A percentile compares a stretch with the other conserved stretches of the same genome.
These are phyloP conservation scores for Pseudonaja textilis DNA, from an alignment of 2,113 vertebrate species.

Conservation along the genomic window DNA sequence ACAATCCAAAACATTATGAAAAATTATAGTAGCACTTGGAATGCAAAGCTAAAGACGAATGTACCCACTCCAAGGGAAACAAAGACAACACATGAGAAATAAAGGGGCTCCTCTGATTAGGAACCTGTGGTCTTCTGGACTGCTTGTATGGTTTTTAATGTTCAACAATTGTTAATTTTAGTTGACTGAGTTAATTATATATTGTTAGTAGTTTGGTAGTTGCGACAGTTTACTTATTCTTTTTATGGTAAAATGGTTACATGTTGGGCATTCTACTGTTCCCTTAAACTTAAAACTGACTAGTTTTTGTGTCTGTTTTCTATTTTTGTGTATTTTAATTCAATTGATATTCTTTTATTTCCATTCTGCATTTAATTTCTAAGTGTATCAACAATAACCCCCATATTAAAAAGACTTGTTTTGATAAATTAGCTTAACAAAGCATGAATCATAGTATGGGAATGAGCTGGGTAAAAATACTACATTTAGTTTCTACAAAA, in stretches of 20 bases:
- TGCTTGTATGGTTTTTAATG: neutral
- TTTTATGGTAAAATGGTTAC: neutral
- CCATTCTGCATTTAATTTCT: neutral
- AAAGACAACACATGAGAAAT: neutral
- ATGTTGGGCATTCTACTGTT: neutral
- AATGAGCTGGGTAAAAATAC: neutral
- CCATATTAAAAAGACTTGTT: neutral
- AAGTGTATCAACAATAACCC: neutral
- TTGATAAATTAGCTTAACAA: neutral
- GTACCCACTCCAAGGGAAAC: neutral
- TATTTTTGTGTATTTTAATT: neutral
- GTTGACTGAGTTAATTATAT: neutral
- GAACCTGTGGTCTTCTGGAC: neutral
- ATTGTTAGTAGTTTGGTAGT: neutral
- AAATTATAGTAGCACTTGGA: neutral
- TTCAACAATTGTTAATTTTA: neutral
- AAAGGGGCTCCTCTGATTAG: neutral
- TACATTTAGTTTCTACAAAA: neutral
- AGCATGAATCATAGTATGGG: neutral
- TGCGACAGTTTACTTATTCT: neutral
- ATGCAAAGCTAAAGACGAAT: neutral
- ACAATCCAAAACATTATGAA: neutral
- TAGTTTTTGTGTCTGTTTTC: neutral
- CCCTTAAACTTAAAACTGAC: neutral
- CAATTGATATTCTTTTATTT: neutral